Conservation (phyloP, 2,797 vertebrate species). For the Corythornis leucogaster region DNA sequence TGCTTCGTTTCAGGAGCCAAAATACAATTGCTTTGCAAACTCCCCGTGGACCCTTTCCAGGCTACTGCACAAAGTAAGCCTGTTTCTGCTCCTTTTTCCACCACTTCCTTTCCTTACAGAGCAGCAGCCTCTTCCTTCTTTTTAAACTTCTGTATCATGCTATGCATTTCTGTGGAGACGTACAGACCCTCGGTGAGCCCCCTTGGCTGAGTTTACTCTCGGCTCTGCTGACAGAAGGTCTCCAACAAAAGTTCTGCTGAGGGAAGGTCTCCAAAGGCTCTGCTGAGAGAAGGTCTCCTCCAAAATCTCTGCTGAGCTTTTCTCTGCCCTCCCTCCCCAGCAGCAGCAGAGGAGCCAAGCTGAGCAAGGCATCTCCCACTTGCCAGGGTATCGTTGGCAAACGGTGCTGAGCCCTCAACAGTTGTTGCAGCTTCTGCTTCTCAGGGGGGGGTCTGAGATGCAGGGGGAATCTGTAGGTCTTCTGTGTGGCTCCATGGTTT, state of each 20-base stretch:
- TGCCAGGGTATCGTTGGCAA: background rate
- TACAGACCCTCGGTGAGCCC: background rate
- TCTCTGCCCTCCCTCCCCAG: background rate
- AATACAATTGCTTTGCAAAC: slow-evolving; percentile 66
- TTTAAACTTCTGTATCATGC: slow-evolving; percentile 20
- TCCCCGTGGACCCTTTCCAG: slow-evolving; percentile 59
- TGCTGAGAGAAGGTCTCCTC: background rate
- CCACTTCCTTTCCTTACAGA: slow-evolving; percentile 40
- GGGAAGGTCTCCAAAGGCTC: too few species aligned
- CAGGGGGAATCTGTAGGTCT: accelerated
- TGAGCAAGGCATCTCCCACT: background rate
- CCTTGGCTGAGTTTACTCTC: background rate
- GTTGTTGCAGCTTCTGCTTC: background rate
- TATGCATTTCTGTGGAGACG: background rate
- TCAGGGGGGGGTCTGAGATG: accelerated
- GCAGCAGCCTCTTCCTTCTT: slow-evolving; percentile 1
- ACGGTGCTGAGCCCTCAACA: background rate
- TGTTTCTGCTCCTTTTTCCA: slow-evolving; percentile 34
- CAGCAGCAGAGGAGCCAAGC: accelerated
- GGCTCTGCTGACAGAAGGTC: background rate
- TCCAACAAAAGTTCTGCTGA: background rate
- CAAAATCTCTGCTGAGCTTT: background rate
- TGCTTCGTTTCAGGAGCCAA: slow-evolving; percentile 63
- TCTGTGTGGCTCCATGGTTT: background rate
- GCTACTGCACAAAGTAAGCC: slow-evolving; percentile 63